A percentile compares a stretch with the other conserved stretches of the same genome.
These are phyloP conservation scores for Macrotus californicus DNA, from an alignment of 2,113 vertebrate genomes.

Conservation along the genomic window DNA sequence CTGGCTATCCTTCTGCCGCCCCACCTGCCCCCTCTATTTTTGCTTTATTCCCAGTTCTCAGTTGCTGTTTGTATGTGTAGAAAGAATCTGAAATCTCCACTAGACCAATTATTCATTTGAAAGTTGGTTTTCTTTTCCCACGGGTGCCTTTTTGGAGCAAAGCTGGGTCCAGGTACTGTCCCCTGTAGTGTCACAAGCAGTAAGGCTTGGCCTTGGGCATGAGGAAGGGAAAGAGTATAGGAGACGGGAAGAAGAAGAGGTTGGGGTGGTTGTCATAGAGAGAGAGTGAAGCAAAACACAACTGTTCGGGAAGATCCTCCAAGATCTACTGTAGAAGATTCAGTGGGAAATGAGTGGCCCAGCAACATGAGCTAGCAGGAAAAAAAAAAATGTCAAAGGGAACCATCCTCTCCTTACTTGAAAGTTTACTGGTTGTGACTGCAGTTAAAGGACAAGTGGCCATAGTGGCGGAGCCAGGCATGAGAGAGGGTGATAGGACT, in stretches of 20 bases:
- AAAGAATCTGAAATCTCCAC: constrained; percentile 28
- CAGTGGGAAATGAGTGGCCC: not conserved
- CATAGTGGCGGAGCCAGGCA: not conserved
- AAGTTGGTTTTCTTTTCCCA: not conserved
- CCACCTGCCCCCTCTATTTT: not conserved
- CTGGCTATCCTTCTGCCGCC: not conserved
- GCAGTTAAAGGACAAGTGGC: not conserved
- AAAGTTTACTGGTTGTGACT: not conserved
- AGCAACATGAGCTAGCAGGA: not conserved
- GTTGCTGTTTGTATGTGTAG: not conserved
- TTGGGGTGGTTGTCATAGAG: not conserved
- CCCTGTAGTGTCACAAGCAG: not conserved
- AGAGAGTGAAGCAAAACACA: not conserved
- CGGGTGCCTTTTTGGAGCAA: not conserved
- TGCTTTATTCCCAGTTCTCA: not conserved
- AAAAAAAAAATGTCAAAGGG: not conserved
- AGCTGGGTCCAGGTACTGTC: not conserved
- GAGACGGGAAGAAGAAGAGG: not conserved
- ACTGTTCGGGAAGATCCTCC: not conserved
- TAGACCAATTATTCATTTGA: constrained; percentile 40
- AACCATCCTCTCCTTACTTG: not conserved
- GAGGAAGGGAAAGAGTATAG: not conserved
- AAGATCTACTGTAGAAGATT: not conserved
- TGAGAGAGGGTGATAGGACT: not conserved
- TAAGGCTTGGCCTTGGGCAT: not conserved